A percentile compares a stretch with the other conserved stretches of the same genome.
phyloP scores from a whole-genome alignment of 2,113 vertebrate genomes.

The Rhinichthys klamathensis region DNA sequence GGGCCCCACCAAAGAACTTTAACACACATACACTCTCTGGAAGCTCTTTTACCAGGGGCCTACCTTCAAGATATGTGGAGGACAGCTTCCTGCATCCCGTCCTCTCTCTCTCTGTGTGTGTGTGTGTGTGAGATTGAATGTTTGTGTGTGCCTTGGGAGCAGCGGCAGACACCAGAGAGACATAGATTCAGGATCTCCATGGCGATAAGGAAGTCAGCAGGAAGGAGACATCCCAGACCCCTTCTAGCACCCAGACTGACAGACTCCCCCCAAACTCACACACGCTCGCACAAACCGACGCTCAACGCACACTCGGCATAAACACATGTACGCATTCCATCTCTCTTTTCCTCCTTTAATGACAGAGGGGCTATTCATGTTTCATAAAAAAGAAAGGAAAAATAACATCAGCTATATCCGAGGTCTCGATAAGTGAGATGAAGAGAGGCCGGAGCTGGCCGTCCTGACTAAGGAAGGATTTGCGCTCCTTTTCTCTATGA shows the following conservation, averaged over 20 bases:
- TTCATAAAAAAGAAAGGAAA: conserved; percentile 71
- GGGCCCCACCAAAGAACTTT: conserved; percentile 65
- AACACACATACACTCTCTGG: conserved; percentile 40
- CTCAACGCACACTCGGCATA: conserved; percentile 17
- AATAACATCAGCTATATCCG: conserved; percentile 75
- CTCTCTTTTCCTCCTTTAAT: conserved; percentile 52
- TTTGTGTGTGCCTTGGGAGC: conserved; percentile 50
- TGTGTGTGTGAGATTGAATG: conserved; percentile 24
- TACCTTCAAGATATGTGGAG: conserved; percentile 42
- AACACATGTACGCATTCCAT: conserved; percentile 48
- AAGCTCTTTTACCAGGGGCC: conserved; percentile 41
- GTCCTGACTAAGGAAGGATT: conserved; percentile 51
- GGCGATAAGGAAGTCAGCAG: conserved; percentile 60
- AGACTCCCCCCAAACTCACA: conserved; percentile 55
- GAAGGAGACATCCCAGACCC: conserved; percentile 62
- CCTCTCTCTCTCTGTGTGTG: not conserved
- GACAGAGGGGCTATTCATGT: conserved; percentile 75
- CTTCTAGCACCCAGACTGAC: conserved; percentile 58
- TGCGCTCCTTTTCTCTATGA: conserved; percentile 47
- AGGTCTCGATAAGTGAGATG: conserved; percentile 58
- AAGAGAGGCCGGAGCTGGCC: conserved; percentile 15
- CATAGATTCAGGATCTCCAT: conserved; percentile 54
- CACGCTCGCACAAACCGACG: conserved; percentile 24
- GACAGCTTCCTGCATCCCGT: conserved; percentile 50
- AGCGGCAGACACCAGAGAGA: conserved; percentile 50